Evolutionary conservation across 2,888 invertebrate genomes (phyloP), one percentile per base, ranked within the genome.

Genomic region (Bimastos eiseni): DNA sequence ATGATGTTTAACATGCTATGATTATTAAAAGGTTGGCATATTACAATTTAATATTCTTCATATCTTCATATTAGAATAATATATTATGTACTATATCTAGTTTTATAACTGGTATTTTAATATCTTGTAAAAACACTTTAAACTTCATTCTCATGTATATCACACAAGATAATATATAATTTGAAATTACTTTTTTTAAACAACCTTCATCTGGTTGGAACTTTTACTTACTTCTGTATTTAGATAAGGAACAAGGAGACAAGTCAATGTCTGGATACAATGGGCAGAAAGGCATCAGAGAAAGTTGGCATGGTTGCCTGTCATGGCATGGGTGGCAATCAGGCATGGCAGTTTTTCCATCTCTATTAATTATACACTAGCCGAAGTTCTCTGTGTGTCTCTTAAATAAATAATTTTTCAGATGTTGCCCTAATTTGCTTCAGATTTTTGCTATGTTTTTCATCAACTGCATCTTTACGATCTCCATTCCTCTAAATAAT

Each of bases 321-420:
- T 94, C 99, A 99, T 94, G 98, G 98, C 91, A 96, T 98, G 95
- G 99, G 99, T 33, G 98, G 98, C 90, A 99, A 99, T 96, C 99
- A 99, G 96, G 98, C 98, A 93, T 89, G 86, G 36, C 86, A 86
- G 21, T 86, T 33, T 37, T 86, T 86, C 86, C 86, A 30, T 30
- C 70, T n/a, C 8, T 70, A n/a, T n/a, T n/a, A 70, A n/a, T 70
- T 70, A 70, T 1, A n/a, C n/a, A 6, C 30, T 70, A 70, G n/a
- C 5, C n/a, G 70, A 70, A 70, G 70, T n/a, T 70, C 70, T 70
- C 30, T 70, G n/a, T n/a, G n/a, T 11, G 30, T 70, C 11, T 70
- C n/a, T 70, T 70, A n/a, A 24, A 70, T 70, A n/a, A n/a, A 6
- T 70, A 70, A 70, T 70, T n/a, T 70, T 70, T 30, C n/a, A 70